Evolutionary conservation across 2,888 invertebrate species (phyloP), one percentile per base, ranked within the genome.

Genomic region (Lithosia quadra): DNA sequence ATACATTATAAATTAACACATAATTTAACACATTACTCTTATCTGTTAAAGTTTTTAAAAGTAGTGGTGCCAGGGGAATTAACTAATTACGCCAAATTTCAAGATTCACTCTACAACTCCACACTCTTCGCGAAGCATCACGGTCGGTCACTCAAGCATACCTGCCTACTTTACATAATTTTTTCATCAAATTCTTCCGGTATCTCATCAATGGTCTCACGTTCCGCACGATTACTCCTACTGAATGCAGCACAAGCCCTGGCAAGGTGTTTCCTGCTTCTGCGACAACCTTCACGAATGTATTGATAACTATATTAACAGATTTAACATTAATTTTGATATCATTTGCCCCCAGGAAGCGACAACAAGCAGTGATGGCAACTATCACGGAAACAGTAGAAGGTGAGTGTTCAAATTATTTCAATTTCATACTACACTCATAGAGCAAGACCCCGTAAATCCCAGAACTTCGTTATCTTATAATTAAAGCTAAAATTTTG

Each of bases 301-400:
- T 76, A 74, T 76, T 69, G 66, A 71, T 64, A 73, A 71, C 68
- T 77, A 91, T 92, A 92, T 93, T 93, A 94, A 88, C 85, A 84
- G 86, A 86, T 86, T 75, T 82, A 81, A 87, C 86, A 82, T 86
- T 89, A 87, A 89, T 90, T 88, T 90, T 81, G 74, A 76, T 77
- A 77, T 81, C 92, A 93, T 87, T 93, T 75, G 71, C 67, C 86
- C 77, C 71, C 79, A 80, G 83, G 77, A 84, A 77, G 73, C 72
- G 71, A 78, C 69, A 62, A 79, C 77, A 64, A 68, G 79, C 80
- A 86, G 80, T 74, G 65, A 93, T 92, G 91, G 83, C 86, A 8
- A 88, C 89, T 0, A 86, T 92, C 66, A 90, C 90, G 63, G 88
- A 91, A 77, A 89, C 90, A 65, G 74, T 87, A 71, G 82, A 85